Percentiles rank a stretch among this genome's conserved stretches.
phyloP scores from a whole-genome alignment of 2,113 vertebrate genomes.

The Anarrhichthys ocellatus region DNA sequence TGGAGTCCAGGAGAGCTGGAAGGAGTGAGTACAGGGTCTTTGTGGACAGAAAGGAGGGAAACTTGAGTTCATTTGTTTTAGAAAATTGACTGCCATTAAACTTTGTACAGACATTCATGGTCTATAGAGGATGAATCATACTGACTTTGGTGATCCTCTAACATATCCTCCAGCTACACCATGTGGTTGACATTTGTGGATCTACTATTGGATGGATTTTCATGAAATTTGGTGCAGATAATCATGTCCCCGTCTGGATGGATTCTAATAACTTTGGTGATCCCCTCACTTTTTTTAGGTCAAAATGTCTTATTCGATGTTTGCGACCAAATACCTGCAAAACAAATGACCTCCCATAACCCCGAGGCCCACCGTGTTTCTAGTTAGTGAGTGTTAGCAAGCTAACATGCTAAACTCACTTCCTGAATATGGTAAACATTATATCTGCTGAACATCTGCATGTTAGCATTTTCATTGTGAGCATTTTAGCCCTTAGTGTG shows the following conservation, averaged over 20 bases:
- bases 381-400: not conserved
- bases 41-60: conserved; percentile 42
- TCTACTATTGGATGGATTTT: not conserved
- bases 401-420: not conserved
- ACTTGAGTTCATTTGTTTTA: conserved; percentile 2
- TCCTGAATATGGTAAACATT: not conserved
- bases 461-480: conserved; percentile 1
- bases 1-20: conserved; percentile 91
- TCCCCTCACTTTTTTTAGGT: not conserved
- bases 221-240: not conserved
- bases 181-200: not conserved
- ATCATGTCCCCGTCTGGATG: not conserved
- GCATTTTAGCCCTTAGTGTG: not conserved
- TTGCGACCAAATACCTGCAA: not conserved
- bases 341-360: not conserved
- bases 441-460: not conserved
- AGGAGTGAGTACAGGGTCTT: conserved; percentile 92
- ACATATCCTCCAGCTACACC: not conserved
- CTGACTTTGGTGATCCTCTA: not conserved
- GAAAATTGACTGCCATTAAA: not conserved
- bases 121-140: not conserved
- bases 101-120: not conserved
- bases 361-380: not conserved
- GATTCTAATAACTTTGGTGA: too few relatives aligned
- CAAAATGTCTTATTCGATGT: not conserved